These are phyloP conservation scores for Papilio elwesi DNA, from an alignment of 2,888 invertebrate genomes.

Conservation along the genomic window DNA sequence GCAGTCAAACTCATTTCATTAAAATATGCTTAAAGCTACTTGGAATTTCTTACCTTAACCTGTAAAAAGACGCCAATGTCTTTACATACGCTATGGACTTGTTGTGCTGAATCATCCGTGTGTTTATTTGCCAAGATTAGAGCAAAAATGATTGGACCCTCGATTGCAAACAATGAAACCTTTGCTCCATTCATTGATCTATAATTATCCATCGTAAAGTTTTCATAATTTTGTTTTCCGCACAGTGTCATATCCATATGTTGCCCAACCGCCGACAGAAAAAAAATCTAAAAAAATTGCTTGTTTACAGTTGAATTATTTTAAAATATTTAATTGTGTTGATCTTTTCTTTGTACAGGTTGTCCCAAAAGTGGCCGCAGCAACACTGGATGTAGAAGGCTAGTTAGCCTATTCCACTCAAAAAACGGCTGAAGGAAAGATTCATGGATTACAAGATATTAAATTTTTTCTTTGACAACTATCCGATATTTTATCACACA, in stretches of 20 bases:
- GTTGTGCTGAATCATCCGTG: neutral
- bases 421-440: no score
- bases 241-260: slow-evolving; percentile 84
- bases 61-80: slow-evolving; percentile 21
- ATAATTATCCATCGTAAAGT: slow-evolving; percentile 19
- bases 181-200: neutral
- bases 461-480: no score
- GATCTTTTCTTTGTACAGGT: no score
- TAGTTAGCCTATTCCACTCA: no score
- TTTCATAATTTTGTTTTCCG: slow-evolving; percentile 1
- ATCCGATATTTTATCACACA: no score
- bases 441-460: no score
- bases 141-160: slow-evolving; percentile 6
- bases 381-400: no score
- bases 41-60: slow-evolving; percentile 18
- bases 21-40: neutral
- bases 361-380: no score
- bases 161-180: neutral
- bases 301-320: no score
- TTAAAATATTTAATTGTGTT: no score
- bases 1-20: neutral
- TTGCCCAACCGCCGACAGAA: slow-evolving; percentile 91
- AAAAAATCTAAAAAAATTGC: slow-evolving; percentile 58
- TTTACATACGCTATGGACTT: slow-evolving; percentile 6
- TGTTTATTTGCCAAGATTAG: slow-evolving; percentile 16